phyloP scores from a whole-genome alignment of 92 coral and sea anemone genomes.

The Zoanthus sociatus region DNA sequence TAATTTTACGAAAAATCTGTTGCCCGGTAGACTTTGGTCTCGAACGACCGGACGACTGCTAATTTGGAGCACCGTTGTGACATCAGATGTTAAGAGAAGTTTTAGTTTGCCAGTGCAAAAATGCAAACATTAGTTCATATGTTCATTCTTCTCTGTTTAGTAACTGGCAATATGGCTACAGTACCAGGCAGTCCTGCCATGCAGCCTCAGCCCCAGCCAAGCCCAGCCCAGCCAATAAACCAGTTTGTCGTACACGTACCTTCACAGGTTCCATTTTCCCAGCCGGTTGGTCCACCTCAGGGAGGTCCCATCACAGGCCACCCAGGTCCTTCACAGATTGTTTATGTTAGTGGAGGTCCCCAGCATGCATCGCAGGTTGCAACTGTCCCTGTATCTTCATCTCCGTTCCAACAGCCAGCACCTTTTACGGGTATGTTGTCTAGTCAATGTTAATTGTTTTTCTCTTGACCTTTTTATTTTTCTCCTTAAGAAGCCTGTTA shows the following conservation, averaged over 20 bases:
- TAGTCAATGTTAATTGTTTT: background rate
- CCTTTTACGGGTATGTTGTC: slow-evolving; percentile 32
- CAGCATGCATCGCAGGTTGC: slow-evolving; percentile 29
- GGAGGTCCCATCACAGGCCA: slow-evolving; percentile 38
- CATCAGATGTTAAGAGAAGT: too few relatives aligned
- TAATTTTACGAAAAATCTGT: too few relatives aligned
- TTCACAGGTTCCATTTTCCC: slow-evolving; percentile 19
- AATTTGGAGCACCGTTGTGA: too few relatives aligned
- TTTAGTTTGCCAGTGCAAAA: too few relatives aligned
- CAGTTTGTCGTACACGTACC: slow-evolving; percentile 38
- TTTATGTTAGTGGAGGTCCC: slow-evolving; percentile 19
- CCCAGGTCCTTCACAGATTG: slow-evolving; percentile 25
- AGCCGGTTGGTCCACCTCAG: slow-evolving; percentile 23
- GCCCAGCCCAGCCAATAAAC: slow-evolving; percentile 31
- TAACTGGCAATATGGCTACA: slow-evolving; percentile 6
- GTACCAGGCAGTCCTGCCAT: slow-evolving; percentile 30
- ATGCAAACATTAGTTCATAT: too few relatives aligned
- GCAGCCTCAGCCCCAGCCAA: slow-evolving; percentile 35
- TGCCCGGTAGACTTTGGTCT: too few relatives aligned
- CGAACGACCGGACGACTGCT: too few relatives aligned
- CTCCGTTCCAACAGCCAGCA: slow-evolving; percentile 33
- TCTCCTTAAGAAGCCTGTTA: too few relatives aligned
- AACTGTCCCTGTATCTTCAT: slow-evolving; percentile 15
- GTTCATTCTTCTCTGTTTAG: background rate
- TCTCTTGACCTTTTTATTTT: too few relatives aligned